phyloP scores from a whole-genome alignment of 2,113 vertebrate species.

The Meleagris gallopavo region DNA sequence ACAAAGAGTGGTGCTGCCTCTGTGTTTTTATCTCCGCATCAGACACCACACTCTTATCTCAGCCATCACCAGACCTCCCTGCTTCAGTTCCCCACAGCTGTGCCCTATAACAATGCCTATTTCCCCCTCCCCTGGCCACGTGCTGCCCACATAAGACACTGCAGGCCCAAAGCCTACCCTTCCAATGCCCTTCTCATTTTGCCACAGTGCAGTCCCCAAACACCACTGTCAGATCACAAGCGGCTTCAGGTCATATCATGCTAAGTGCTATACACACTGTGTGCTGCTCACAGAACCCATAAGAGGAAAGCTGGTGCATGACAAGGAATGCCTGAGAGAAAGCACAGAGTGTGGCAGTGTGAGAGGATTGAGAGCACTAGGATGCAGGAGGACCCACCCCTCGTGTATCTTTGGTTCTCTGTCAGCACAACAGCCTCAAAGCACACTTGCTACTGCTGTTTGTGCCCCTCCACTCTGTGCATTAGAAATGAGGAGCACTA shows the following conservation, averaged over 20 bases:
- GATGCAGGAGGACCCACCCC: rapidly evolving
- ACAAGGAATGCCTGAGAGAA: neutral
- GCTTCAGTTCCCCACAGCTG: neutral
- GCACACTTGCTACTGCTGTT: neutral
- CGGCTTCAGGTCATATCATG: neutral
- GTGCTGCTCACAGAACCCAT: neutral
- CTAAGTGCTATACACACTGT: neutral
- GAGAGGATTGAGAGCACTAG: neutral
- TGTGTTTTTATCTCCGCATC: neutral
- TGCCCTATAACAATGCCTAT: neutral
- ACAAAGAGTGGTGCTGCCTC: neutral
- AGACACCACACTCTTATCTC: neutral
- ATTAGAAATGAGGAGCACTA: neutral
- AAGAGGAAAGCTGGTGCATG: neutral
- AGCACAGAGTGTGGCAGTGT: neutral
- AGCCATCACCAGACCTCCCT: neutral
- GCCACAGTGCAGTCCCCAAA: neutral
- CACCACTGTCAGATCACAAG: neutral
- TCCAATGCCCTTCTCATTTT: neutral
- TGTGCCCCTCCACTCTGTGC: neutral
- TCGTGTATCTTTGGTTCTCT: neutral
- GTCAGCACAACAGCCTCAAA: neutral
- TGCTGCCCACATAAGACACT: neutral
- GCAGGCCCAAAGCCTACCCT: neutral
- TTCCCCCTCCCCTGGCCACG: neutral